Percentiles rank a stretch among this genome's conserved stretches.
phyloP scores from a whole-genome alignment of 2,888 invertebrate species.

The Cylloceria caligata region DNA sequence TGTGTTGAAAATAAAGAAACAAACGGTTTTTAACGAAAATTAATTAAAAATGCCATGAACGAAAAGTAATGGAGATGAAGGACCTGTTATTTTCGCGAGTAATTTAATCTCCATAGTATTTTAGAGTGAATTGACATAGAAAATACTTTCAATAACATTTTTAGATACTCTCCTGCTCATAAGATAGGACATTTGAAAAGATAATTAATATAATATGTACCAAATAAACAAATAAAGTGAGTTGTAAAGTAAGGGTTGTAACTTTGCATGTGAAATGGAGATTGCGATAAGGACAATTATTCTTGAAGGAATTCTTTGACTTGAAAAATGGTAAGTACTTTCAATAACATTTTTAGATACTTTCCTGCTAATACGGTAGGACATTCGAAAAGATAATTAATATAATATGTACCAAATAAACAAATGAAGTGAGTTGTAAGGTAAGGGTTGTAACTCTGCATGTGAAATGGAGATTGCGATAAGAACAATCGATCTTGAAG shows the following conservation, averaged over 20 bases:
- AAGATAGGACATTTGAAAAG: too few relatives aligned
- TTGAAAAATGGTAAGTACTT: neutral
- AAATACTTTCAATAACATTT: too few relatives aligned
- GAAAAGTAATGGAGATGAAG: too few relatives aligned
- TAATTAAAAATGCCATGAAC: too few relatives aligned
- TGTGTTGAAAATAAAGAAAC: neutral
- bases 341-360: neutral
- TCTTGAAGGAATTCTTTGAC: constrained; percentile 16
- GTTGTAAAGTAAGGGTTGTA: neutral
- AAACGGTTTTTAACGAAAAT: too few relatives aligned
- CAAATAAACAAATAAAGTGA: neutral
- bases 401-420: neutral
- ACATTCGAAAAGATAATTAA: neutral
- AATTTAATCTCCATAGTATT: neutral
- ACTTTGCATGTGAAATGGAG: neutral
- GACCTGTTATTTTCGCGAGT: neutral
- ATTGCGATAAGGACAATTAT: constrained; percentile 7
- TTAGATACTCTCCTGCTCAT: neutral
- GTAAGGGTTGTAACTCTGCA: neutral
- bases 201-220: neutral
- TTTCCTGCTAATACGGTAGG: neutral
- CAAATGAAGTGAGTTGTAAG: neutral
- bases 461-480: neutral
- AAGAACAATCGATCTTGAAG: constrained; percentile 1
- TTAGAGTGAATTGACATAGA: too few relatives aligned